phyloP scores from a whole-genome alignment of 2,888 invertebrate species.

The Dusona sp. region DNA sequence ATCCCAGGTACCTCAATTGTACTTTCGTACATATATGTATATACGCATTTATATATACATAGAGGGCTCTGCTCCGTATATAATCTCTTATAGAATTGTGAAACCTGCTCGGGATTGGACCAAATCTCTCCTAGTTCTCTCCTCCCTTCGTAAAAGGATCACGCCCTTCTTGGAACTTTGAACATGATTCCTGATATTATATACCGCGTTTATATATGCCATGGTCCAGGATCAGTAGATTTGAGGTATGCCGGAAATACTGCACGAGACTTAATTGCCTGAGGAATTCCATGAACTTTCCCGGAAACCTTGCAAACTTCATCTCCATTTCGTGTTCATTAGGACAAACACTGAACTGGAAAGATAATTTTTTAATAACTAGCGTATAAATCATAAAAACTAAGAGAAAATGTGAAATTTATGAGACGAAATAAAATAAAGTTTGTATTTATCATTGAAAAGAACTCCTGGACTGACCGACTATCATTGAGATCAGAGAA shows the following conservation, averaged over 20 bases:
- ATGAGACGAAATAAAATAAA: neutral
- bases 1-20: constrained; percentile 62
- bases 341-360: neutral
- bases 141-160: constrained; percentile 57
- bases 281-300: neutral
- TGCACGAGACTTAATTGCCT: neutral
- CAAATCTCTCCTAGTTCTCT: constrained; percentile 46
- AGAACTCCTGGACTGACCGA: neutral
- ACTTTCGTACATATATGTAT: constrained; percentile 20
- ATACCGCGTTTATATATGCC: neutral
- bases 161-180: constrained; percentile 64
- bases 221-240: constrained; percentile 27
- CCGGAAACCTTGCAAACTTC: neutral
- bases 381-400: neutral
- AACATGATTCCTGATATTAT: constrained; percentile 13
- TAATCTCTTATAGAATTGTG: constrained; percentile 56
- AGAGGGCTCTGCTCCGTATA: neutral
- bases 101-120: constrained; percentile 62
- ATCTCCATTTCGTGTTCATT: neutral
- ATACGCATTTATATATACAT: constrained; percentile 26
- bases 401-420: neutral
- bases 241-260: constrained; percentile 17
- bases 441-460: neutral
- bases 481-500: neutral
- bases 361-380: neutral